A percentile compares a stretch with the other conserved stretches of the same genome.
Conservation (phyloP, 2,113 vertebrate genomes). For the Bubalus kerabau region DNA sequence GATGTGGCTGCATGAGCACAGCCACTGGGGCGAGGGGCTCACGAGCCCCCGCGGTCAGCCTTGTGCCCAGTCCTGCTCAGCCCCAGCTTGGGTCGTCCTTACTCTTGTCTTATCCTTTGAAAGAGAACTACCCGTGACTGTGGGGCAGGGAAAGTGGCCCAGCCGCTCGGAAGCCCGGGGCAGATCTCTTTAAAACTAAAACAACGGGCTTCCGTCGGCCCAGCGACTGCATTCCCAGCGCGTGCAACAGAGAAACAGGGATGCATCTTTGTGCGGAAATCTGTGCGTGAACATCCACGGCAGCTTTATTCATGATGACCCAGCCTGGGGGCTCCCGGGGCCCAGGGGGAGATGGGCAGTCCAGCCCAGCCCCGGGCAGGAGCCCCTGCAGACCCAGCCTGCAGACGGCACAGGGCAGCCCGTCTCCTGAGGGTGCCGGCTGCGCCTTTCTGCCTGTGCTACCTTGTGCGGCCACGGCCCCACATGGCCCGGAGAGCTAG, state of each 20-base stretch:
- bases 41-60: rapidly evolving
- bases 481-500: background rate
- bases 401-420: rapidly evolving
- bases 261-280: background rate
- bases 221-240: rapidly evolving
- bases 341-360: background rate
- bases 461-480: too few relatives aligned
- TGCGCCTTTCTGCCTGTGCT: rapidly evolving
- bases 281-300: background rate
- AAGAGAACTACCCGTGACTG: rapidly evolving
- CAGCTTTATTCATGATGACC: background rate
- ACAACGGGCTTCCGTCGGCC: background rate
- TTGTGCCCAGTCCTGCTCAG: background rate
- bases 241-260: background rate
- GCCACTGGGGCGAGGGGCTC: background rate
- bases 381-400: background rate
- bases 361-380: background rate
- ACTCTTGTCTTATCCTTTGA: background rate
- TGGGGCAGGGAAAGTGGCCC: background rate
- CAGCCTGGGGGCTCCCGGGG: background rate
- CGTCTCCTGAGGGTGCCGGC: background rate
- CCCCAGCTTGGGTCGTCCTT: too few relatives aligned
- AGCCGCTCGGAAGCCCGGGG: background rate
- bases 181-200: background rate
- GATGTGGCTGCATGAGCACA: rapidly evolving